Conservation (phyloP, 1,140 invertebrate species). For the Trachelipus rathkii region DNA sequence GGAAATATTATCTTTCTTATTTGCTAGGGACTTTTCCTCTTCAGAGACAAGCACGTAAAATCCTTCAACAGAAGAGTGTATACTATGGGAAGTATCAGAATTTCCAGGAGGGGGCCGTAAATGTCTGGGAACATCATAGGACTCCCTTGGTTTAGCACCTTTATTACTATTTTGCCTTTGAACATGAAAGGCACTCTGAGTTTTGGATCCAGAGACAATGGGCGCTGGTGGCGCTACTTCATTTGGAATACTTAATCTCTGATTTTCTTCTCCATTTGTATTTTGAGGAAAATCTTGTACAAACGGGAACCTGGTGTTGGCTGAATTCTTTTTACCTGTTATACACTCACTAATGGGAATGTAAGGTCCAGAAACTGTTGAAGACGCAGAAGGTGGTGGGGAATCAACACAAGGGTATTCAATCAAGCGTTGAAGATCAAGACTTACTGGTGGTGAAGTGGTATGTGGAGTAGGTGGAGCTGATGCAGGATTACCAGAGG, state of each 20-base stretch:
- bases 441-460: constrained; percentile 27
- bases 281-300: constrained; percentile 21
- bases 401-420: constrained; percentile 46
- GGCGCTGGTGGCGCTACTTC: constrained; percentile 41
- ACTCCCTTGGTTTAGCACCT: constrained; percentile 34
- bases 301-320: constrained; percentile 46
- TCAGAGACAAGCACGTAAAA: constrained; percentile 1
- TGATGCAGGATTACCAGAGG: constrained; percentile 23
- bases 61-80: constrained; percentile 25
- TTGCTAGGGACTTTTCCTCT: constrained; percentile 13
- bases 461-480: constrained; percentile 31
- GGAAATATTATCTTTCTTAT: constrained; percentile 18
- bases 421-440: constrained; percentile 44
- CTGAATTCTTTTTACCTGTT: constrained; percentile 62
- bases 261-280: constrained; percentile 22
- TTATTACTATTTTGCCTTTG: constrained; percentile 18
- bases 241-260: constrained; percentile 29
- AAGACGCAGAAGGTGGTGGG: constrained; percentile 49
- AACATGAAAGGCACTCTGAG: neutral
- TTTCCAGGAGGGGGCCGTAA: constrained; percentile 28
- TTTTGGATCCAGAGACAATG: constrained; percentile 23
- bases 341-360: constrained; percentile 73
- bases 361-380: constrained; percentile 51
- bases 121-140: constrained; percentile 29
- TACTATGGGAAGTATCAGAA: constrained; percentile 32